phyloP scores from a whole-genome alignment of 2,888 invertebrate genomes.

The Mystacides longicornis region DNA sequence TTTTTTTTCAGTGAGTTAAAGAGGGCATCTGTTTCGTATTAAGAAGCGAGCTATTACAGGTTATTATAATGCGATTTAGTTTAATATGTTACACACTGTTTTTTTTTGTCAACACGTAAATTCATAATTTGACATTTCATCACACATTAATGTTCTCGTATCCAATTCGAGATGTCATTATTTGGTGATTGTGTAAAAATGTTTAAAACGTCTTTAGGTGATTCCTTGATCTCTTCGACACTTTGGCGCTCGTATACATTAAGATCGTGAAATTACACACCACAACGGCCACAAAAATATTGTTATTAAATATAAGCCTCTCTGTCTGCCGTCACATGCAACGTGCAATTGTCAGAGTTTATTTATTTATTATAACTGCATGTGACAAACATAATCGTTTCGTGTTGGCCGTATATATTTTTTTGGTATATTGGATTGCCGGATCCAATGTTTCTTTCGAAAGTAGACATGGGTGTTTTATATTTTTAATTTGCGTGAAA shows the following conservation, averaged over 20 bases:
- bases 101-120: not conserved
- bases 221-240: too few species aligned
- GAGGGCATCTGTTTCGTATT: too few species aligned
- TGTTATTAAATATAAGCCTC: too few species aligned
- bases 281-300: too few species aligned
- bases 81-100: not conserved
- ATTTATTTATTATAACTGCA: too few species aligned
- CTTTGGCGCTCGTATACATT: too few species aligned
- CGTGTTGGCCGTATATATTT: too few species aligned
- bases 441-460: not conserved
- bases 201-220: too few species aligned
- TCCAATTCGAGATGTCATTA: not conserved
- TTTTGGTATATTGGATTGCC: not conserved
- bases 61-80: not conserved
- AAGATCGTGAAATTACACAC: too few species aligned
- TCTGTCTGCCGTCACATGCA: not conserved
- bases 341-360: not conserved
- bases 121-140: not conserved
- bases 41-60: too few species aligned
- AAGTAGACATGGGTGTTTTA: not conserved
- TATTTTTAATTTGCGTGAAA: conserved; percentile 1
- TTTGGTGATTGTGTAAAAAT: not conserved
- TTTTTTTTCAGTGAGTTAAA: too few species aligned
- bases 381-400: too few species aligned
- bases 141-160: not conserved